Base-by-base conservation (phyloP, 2,888 invertebrate species). In the Sarcophaga variegata region DNA sequence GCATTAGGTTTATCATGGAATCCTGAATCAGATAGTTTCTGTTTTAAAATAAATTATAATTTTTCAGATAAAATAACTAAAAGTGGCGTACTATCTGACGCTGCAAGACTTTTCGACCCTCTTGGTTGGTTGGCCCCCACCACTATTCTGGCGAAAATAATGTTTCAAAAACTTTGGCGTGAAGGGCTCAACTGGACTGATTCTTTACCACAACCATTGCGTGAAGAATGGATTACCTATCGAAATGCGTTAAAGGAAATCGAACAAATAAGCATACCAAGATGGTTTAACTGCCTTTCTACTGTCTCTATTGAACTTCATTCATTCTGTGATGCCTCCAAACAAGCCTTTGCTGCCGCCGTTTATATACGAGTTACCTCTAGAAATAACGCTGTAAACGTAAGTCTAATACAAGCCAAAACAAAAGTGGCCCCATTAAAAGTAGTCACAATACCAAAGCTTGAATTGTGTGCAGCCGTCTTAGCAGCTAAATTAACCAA, bases 251-350 rank as follows among this genome's bases (percentile, higher is more conserved):
- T 83, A 49, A 69, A 64, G 49, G 12, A 20, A 6, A 27, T 84
- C 20, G 67, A 74, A 25, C 20, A 69, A 47, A 77, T 83, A 17
- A 63, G 17, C 10, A 71, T 77, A 59, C 77, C 83, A 37, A 47
- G 77, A 14, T 81, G 81, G 72, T 77, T 77, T 17, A 45, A 22
- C 22, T 77, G 64, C 63, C 20, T 49, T 22, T 54, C 17, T 22
- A 64, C 27, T 5, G 25, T 45, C 20, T 22, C 37, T 22, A 12
- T 63, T 20, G 69, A 79, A 17, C 14, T 79, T 69, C 85, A 85
- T 71, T 47, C 77, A 20, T 85, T 85, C 70, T 78, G 83, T 49
- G 83, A 87, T 60, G 77, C 83, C 27, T 81, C 83, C 20, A 83
- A 81, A 71, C 60, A 27, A 22, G 78, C 83, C 3, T 78, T 74